These are phyloP conservation scores for Darevskia nairensis DNA, from an alignment of 2,797 vertebrate genomes.

Conservation along the genomic window DNA sequence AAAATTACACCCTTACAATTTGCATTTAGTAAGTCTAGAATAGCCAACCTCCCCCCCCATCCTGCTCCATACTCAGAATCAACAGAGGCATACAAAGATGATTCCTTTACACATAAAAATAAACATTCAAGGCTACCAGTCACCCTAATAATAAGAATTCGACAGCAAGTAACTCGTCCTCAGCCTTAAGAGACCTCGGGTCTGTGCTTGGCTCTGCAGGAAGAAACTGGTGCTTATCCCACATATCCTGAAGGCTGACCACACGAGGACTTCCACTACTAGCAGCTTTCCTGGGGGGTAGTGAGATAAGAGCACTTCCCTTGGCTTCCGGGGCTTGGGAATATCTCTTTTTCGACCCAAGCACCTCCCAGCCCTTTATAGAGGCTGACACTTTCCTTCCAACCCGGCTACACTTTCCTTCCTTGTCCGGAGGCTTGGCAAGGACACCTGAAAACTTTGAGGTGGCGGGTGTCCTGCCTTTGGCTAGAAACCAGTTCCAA, in stretches of 20 bases:
- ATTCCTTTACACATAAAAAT: background rate
- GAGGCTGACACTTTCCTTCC: background rate
- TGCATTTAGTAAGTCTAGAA: background rate
- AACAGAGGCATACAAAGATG: background rate
- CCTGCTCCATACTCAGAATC: background rate
- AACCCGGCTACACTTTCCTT: no score
- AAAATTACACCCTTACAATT: background rate
- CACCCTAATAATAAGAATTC: background rate
- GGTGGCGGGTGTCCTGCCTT: background rate
- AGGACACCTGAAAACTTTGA: background rate
- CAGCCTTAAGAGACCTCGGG: background rate
- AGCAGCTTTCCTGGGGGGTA: background rate
- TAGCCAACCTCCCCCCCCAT: background rate
- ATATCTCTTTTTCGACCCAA: background rate
- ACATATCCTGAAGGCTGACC: background rate
- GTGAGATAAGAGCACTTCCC: background rate
- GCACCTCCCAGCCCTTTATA: background rate
- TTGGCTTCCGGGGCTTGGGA: no score
- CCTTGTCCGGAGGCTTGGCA: background rate
- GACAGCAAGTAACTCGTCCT: background rate
- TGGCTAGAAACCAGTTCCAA: background rate
- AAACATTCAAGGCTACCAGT: background rate
- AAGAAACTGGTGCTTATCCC: background rate
- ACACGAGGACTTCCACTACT: background rate
- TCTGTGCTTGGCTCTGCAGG: background rate